phyloP scores from a whole-genome alignment of 2,113 vertebrate genomes.

The Alligator mississippiensis region DNA sequence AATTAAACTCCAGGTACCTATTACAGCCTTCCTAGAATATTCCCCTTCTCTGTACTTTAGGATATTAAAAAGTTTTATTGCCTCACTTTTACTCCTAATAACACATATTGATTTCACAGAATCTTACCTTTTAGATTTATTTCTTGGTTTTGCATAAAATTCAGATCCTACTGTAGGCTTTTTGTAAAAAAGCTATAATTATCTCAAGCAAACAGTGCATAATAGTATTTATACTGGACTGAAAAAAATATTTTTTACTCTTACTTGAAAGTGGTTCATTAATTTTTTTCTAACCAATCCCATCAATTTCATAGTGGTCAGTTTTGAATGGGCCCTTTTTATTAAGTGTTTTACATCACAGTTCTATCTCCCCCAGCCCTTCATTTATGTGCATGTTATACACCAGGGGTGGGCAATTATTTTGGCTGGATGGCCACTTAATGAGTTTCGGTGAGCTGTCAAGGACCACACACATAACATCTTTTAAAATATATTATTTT shows the following conservation, averaged over 20 bases:
- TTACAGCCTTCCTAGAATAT: neutral
- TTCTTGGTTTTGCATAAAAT: neutral
- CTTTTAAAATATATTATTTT: too few species aligned
- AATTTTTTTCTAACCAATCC: slow-evolving; percentile 16
- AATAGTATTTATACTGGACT: neutral
- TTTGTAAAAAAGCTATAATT: slow-evolving; percentile 1
- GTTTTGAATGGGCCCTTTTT: neutral
- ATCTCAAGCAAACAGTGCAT: neutral
- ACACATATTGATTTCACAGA: slow-evolving; percentile 5
- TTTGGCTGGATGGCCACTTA: too few species aligned
- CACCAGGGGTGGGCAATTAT: neutral
- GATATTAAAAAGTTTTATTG: neutral
- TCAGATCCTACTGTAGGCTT: slow-evolving; percentile 24
- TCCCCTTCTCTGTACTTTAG: neutral
- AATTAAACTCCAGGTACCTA: neutral
- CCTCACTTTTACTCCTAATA: slow-evolving; percentile 2
- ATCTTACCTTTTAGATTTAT: slow-evolving; percentile 11
- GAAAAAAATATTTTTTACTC: slow-evolving; percentile 3
- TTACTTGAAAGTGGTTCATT: neutral
- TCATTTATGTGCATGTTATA: slow-evolving; percentile 11
- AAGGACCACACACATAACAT: too few species aligned
- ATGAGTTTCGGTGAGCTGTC: too few species aligned
- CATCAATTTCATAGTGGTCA: slow-evolving; percentile 9
- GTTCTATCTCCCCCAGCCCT: neutral
- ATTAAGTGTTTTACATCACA: slow-evolving; percentile 42